These are phyloP conservation scores for Lophotriccus pileatus DNA, from an alignment of 2,797 vertebrate species.

Conservation along the genomic window DNA sequence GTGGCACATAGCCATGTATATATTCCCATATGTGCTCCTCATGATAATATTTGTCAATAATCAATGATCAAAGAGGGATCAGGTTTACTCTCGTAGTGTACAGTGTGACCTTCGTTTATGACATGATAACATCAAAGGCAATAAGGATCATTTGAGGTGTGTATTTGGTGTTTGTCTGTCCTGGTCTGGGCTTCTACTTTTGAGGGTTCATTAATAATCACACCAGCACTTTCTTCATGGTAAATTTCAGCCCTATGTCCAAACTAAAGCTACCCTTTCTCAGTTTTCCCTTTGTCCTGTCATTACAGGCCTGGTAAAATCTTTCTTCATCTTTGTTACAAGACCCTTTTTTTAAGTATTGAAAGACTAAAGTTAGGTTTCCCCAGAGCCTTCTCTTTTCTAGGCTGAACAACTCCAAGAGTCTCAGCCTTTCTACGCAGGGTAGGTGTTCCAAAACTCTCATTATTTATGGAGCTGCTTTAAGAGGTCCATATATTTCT, in stretches of 20 bases:
- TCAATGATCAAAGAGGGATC: too few species aligned
- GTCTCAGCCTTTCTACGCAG: neutral
- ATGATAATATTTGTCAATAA: neutral
- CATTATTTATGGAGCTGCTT: neutral
- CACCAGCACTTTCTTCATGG: neutral
- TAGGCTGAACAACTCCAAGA: neutral
- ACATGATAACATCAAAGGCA: neutral
- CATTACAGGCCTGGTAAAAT: neutral
- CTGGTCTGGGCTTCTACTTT: neutral
- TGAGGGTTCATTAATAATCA: neutral
- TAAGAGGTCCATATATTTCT: neutral
- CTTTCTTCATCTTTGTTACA: neutral
- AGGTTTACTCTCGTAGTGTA: neutral
- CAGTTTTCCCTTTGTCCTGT: neutral
- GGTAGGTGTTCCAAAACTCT: neutral
- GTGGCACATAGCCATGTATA: neutral
- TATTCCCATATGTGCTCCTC: neutral
- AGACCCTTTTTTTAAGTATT: neutral
- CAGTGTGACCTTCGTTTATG: neutral
- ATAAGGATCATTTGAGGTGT: neutral
- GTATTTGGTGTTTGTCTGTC: neutral
- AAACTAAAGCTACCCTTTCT: neutral
- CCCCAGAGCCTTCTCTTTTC: neutral
- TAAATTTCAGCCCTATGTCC: neutral
- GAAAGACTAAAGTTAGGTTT: neutral